phyloP scores from a whole-genome alignment of 2,113 vertebrate species.

The Esox niger region DNA sequence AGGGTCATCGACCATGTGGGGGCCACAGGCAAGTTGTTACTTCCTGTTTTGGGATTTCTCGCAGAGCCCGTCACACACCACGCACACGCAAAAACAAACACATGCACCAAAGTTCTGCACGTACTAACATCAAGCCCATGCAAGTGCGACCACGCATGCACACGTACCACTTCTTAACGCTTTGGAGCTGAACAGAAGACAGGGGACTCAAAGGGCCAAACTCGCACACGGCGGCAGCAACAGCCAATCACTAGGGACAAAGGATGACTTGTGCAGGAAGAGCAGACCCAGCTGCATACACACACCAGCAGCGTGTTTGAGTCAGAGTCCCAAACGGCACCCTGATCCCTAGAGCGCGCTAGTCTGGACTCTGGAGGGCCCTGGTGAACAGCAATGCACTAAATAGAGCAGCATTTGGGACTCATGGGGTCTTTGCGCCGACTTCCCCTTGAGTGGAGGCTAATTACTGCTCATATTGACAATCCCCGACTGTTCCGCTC shows the following conservation, averaged over 20 bases:
- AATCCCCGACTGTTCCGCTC: constrained; percentile 40
- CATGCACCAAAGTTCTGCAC: constrained; percentile 12
- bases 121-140: constrained; percentile 15
- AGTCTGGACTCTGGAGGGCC: too few species aligned
- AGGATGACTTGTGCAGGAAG: constrained; percentile 52
- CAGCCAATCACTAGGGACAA: constrained; percentile 45
- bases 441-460: constrained; percentile 54
- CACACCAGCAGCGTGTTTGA: constrained; percentile 47
- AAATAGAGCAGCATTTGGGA: too few species aligned
- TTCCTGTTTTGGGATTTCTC: constrained; percentile 50
- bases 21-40: constrained; percentile 40
- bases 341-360: too few species aligned
- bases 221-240: constrained; percentile 41
- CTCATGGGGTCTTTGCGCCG: constrained; percentile 44
- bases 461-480: constrained; percentile 50
- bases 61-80: constrained; percentile 27
- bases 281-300: constrained; percentile 51
- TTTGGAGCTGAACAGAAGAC: constrained; percentile 19
- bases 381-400: too few species aligned
- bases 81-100: neutral
- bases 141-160: constrained; percentile 15
- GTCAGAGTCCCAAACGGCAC: too few species aligned
- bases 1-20: constrained; percentile 31
- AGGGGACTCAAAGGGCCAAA: constrained; percentile 48
- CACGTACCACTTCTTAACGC: neutral